Conservation (phyloP, 2,888 invertebrate species). For the Clivina fossor region DNA sequence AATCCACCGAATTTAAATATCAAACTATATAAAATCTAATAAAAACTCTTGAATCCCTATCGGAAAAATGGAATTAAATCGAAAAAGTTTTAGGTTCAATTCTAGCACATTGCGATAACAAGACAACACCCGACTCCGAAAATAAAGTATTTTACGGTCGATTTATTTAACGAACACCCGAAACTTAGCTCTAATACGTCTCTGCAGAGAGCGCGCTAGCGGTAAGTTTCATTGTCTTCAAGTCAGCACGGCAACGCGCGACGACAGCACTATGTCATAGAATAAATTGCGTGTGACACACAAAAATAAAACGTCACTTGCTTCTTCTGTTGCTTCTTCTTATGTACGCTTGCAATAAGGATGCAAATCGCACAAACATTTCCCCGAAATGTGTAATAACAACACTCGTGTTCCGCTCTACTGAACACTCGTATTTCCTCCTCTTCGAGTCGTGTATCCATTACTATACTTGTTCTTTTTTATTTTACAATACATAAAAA, state of each 20-base stretch:
- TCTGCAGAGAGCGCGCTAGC: neutral
- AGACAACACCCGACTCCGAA: no score
- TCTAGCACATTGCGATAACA: no score
- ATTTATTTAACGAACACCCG: slow-evolving; percentile 1
- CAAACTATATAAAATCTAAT: no score
- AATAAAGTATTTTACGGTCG: slow-evolving; percentile 23
- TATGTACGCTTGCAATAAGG: neutral
- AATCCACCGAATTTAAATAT: no score
- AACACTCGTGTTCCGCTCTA: slow-evolving; percentile 21
- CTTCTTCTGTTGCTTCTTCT: neutral
- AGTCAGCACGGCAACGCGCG: neutral
- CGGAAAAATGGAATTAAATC: no score
- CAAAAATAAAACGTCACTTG: slow-evolving; percentile 6
- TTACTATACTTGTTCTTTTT: no score
- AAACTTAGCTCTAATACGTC: slow-evolving; percentile 6
- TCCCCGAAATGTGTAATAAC: neutral
- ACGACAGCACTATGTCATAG: slow-evolving; percentile 21
- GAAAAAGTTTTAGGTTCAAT: no score
- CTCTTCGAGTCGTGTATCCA: no score
- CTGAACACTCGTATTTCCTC: no score
- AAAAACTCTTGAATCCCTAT: no score
- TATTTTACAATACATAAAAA: neutral
- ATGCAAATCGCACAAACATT: neutral
- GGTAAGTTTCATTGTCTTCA: slow-evolving; percentile 25
- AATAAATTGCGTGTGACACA: slow-evolving; percentile 24